Base-by-base conservation (phyloP, 2,797 vertebrate species). In the Staurois parvus region DNA sequence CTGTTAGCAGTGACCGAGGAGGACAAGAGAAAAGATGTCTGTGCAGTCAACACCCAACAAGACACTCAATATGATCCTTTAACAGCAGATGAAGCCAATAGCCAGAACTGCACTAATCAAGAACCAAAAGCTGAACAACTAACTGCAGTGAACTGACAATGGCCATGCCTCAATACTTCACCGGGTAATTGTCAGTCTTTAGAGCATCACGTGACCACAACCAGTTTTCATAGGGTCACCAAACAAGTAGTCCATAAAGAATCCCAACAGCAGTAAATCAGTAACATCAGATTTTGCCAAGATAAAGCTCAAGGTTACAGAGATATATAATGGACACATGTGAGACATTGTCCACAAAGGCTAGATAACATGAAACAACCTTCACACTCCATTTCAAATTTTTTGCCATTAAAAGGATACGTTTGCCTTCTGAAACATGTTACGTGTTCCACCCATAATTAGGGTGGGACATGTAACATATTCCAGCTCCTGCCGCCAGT, bases 61-160 rank as follows among this genome's bases (percentile, higher is more conserved):
- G 91, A 87, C 42, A 88, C 92, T 81, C 90, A 91, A 29, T 92
- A 92, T 73, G 92, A 92, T 29, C 92, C 93, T 26, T 92, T 93
- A 29, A 91, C 34, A 0, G 70, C 80, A 10, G 87, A 88, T 21
- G 91, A 92, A 82, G 76, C 88, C 11, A 0, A 21, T 5, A 45
- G 30, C 32, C 21, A 45, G 2, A 86, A 91, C 26, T 88, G 88
- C 82, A 92, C 89, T 81, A 92, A 92, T 64, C 87, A 62, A 4
- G 94, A 96, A 83, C 87, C 91, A 85, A 73, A 24, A 77, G 84
- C 75, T n/a, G 59, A 69, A 72, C 75, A 78, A 28, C 5, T 21
- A 68, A 84, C 86, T 70, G 76, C 76, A 73, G 1, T 1, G 48
- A 86, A 70, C 42, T 90, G 90, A 87, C 4, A 5, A 52, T 45